These are phyloP conservation scores for Lacerta agilis DNA, from an alignment of 2,797 vertebrate species.

Conservation along the genomic window DNA sequence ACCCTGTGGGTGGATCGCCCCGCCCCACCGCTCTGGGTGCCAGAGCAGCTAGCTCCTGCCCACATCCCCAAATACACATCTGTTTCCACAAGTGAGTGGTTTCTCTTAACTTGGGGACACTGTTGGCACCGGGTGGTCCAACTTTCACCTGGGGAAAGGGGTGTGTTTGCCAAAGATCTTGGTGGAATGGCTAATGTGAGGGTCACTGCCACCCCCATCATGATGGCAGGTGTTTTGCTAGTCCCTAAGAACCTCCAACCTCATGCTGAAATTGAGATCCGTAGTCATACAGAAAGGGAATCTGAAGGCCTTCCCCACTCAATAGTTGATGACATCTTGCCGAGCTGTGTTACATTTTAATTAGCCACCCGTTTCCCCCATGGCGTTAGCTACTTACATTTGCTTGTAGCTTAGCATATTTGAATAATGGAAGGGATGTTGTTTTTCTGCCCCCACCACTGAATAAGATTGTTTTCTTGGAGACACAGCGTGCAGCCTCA, in stretches of 20 bases:
- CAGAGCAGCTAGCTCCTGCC: too few species aligned
- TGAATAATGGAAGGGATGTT: background rate
- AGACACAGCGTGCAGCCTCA: accelerated
- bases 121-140: too few species aligned
- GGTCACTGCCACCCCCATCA: too few species aligned
- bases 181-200: too few species aligned
- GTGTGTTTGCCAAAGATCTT: too few species aligned
- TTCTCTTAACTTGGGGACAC: too few species aligned
- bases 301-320: accelerated
- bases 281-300: background rate
- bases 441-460: background rate
- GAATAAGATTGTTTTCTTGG: background rate
- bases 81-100: too few species aligned
- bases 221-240: background rate
- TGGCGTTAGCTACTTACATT: background rate
- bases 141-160: too few species aligned
- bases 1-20: too few species aligned
- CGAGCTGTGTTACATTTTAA: background rate
- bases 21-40: too few species aligned
- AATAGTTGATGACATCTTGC: accelerated
- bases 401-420: background rate
- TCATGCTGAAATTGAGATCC: background rate
- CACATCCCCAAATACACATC: too few species aligned
- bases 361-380: background rate
- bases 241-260: background rate